Conservation (phyloP, 2,797 vertebrate genomes). For the Parambassis ranga region DNA sequence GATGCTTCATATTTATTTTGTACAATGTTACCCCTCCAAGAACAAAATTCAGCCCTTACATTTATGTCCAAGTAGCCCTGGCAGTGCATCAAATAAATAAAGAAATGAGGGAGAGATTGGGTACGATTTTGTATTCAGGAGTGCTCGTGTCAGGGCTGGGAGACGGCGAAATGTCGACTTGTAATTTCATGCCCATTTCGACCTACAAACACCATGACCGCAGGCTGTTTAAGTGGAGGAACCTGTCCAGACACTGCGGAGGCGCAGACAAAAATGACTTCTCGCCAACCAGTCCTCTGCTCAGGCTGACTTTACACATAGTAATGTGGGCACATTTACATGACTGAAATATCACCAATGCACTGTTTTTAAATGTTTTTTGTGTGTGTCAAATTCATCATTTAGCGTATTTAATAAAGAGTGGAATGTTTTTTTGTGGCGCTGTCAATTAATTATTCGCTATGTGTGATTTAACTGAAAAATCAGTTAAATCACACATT, state of each 20-base stretch:
- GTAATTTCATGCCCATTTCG: conserved; percentile 33
- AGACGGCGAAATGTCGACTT: background rate
- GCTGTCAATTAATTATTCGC: too few relatives aligned
- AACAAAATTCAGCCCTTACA: too few relatives aligned
- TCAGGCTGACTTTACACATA: background rate
- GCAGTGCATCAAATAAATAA: background rate
- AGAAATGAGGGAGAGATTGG: background rate
- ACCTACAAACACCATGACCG: conserved; percentile 11
- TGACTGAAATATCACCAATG: background rate
- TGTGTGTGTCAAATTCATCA: background rate
- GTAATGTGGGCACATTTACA: background rate
- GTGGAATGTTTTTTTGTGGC: too few relatives aligned
- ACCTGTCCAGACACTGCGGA: background rate
- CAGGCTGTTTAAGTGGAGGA: background rate
- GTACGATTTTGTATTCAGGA: background rate
- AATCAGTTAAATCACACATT: too few relatives aligned
- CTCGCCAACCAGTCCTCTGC: background rate
- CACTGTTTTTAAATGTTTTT: background rate
- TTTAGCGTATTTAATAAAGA: too few relatives aligned
- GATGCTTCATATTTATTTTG: too few relatives aligned
- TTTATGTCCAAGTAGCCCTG: too few relatives aligned
- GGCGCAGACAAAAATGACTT: background rate
- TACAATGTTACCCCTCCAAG: too few relatives aligned
- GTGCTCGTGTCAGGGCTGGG: background rate
- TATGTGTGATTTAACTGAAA: too few relatives aligned